Evolutionary conservation across 2,888 invertebrate genomes (phyloP), one percentile per base, ranked within the genome.

Genomic region (Cenopis cana): DNA sequence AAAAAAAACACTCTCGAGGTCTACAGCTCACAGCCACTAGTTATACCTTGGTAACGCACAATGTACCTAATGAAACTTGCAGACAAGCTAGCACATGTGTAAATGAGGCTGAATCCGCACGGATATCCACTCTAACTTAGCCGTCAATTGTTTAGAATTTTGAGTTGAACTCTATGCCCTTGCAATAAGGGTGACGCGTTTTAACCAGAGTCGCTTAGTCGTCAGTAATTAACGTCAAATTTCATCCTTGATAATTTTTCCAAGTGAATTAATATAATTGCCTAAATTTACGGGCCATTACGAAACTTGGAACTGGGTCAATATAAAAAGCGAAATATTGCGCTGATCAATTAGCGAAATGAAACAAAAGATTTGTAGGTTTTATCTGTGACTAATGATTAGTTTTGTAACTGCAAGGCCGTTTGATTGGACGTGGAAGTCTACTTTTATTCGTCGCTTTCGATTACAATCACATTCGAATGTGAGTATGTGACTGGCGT

Each of bases 321-420:
- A 60, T 70, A 59, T 54, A 17, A 69, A 66, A 70, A 66, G 59
- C 49, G 33, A 69, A 49, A 55, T 38, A 59, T 66, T 66, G 69
- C 69, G 41, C 41, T 65, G 54, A 60, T 46, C 69, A 62, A 59
- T 65, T 65, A 59, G 41, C 50, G 56, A 57, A 65, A 60, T 60
- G 46, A 66, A 54, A 70, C 70, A 70, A 70, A 65, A 70, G 65
- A 46, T 59, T 50, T 68, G 41, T 57, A 56, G n/a, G 60, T 64
- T 69, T 61, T 65, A 55, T 66, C 70, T 65, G 59, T 55, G 59
- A 66, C 70, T 66, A 66, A 70, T 46, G 41, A 49, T 64, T 12
- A 20, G 65, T 70, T 65, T 59, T 60, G 65, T 59, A 70, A 70
- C 29, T 33, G 12, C 59, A 65, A 70, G 70, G 70, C 14, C 70